These are phyloP conservation scores for Caenorhabditis sp. DNA, from an alignment of 2,888 invertebrate genomes.

Conservation along the genomic window DNA sequence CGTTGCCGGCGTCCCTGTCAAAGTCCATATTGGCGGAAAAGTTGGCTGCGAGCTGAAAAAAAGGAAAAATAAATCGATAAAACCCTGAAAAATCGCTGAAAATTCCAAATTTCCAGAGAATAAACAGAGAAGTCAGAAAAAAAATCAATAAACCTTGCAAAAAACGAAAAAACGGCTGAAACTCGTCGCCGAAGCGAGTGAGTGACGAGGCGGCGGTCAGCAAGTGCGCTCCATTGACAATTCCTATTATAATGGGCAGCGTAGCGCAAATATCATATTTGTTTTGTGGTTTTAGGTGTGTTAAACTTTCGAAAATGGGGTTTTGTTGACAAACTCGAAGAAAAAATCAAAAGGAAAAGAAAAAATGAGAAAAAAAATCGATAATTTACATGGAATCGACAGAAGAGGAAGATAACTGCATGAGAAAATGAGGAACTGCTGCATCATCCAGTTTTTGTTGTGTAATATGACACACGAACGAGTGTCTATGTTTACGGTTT, in stretches of 20 bases:
- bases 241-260: too few species aligned
- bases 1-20: constrained; percentile 69
- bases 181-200: background rate
- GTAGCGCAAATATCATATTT: too few species aligned
- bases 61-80: too few species aligned
- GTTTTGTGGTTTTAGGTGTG: too few species aligned
- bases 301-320: too few species aligned
- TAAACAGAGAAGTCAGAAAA: constrained; percentile 7
- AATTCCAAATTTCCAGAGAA: constrained; percentile 9
- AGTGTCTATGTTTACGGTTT: too few species aligned
- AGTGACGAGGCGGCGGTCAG: background rate
- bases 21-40: constrained; percentile 70
- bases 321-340: too few species aligned
- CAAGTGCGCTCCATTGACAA: constrained; percentile 23
- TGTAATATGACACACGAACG: too few species aligned
- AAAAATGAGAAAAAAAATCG: background rate
- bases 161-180: background rate
- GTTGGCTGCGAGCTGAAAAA: constrained; percentile 54
- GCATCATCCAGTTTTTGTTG: too few species aligned
- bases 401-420: too few species aligned
- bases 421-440: too few species aligned
- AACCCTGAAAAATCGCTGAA: constrained; percentile 14
- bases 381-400: background rate
- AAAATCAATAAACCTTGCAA: background rate
- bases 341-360: too few species aligned